Percentiles rank a stretch among this genome's conserved stretches.
These are phyloP conservation scores for Acomys russatus DNA, from an alignment of 2,797 vertebrate genomes.

Conservation along the genomic window DNA sequence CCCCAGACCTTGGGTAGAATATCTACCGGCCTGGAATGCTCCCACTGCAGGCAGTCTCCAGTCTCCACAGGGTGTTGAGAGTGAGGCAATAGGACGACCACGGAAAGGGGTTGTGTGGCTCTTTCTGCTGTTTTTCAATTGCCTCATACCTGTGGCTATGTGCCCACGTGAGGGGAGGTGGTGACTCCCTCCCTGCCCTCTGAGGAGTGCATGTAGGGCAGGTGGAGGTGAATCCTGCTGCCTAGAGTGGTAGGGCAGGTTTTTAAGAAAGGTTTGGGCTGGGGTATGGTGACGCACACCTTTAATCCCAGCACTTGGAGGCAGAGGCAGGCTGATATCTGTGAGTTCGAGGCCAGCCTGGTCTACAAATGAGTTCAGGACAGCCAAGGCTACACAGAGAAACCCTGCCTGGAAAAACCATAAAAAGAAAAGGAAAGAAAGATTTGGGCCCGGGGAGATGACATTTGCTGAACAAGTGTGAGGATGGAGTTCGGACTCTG, in stretches of 20 bases:
- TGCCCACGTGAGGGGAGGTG: not conserved
- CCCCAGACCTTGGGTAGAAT: fast-evolving
- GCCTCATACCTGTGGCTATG: not conserved
- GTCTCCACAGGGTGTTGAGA: fast-evolving
- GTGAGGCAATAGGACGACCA: fast-evolving
- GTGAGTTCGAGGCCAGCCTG: not conserved
- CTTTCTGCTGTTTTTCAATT: fast-evolving
- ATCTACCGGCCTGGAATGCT: not conserved
- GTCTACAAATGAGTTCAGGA: not conserved
- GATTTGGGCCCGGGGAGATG: not conserved
- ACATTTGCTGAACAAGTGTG: not conserved
- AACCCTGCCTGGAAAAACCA: not conserved
- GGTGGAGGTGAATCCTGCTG: not conserved
- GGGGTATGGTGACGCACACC: not conserved
- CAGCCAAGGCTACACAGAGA: not conserved
- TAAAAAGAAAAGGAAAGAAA: no score
- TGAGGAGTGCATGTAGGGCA: not conserved
- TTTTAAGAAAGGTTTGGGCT: not conserved
- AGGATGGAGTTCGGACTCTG: not conserved
- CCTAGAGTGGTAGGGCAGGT: not conserved
- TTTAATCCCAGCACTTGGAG: not conserved
- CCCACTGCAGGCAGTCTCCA: fast-evolving
- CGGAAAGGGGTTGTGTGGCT: fast-evolving
- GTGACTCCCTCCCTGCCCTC: not conserved
- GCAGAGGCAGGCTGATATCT: not conserved